Conservation (phyloP, 2,888 invertebrate genomes). For the Campoletis raptor region DNA sequence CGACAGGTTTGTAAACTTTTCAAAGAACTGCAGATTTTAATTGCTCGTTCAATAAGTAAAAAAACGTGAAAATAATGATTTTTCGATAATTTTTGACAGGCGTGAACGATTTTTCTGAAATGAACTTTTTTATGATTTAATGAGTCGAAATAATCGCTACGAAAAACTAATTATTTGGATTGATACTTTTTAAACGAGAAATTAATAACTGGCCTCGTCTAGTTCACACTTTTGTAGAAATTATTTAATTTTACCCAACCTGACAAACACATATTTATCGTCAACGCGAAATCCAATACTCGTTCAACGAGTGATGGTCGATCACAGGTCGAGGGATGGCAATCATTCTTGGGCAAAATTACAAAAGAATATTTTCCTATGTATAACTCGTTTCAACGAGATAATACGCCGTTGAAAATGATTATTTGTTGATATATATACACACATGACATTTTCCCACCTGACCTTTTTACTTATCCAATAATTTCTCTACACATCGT, state of each 20-base stretch:
- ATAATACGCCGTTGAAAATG: constrained; percentile 35
- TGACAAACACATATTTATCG: constrained; percentile 16
- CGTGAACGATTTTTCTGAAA: not conserved
- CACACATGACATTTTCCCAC: constrained; percentile 61
- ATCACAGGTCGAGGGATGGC: no score
- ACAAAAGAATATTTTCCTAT: constrained; percentile 27
- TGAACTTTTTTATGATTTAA: not conserved
- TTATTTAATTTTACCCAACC: not conserved
- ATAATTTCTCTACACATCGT: constrained; percentile 46
- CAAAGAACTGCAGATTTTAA: not conserved
- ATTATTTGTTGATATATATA: constrained; percentile 9
- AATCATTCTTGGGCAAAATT: constrained; percentile 25
- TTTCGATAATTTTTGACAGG: not conserved
- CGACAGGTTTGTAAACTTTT: constrained; percentile 16
- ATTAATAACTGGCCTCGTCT: not conserved
- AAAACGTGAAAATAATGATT: not conserved
- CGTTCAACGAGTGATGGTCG: constrained; percentile 33
- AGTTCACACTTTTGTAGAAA: not conserved
- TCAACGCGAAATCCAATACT: constrained; percentile 34
- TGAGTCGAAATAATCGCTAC: not conserved
- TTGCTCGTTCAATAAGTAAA: not conserved
- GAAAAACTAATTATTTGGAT: not conserved
- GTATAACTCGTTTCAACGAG: constrained; percentile 32
- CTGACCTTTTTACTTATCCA: constrained; percentile 25
- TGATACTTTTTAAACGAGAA: not conserved